Conservation (phyloP, 1,140 invertebrate species). For the Euborellia annulipes region DNA sequence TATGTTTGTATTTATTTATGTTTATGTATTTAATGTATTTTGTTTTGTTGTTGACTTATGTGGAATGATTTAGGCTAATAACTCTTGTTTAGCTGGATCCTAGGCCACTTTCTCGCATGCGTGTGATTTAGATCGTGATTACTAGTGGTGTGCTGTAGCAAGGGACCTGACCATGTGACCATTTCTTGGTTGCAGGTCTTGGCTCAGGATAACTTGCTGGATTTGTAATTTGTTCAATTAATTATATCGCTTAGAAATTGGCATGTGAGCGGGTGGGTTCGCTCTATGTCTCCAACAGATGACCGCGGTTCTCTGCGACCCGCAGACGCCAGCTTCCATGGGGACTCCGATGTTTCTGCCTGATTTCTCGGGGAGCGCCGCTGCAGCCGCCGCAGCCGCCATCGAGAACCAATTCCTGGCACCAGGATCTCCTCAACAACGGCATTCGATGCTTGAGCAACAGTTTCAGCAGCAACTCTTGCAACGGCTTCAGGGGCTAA, state of each 20-base stretch:
- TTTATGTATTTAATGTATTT: too few species aligned
- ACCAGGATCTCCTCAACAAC: slow-evolving; percentile 12
- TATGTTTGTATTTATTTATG: too few species aligned
- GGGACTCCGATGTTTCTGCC: slow-evolving; percentile 17
- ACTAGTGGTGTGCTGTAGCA: too few species aligned
- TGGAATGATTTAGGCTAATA: too few species aligned
- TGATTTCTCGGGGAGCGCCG: slow-evolving; percentile 17
- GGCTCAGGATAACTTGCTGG: slow-evolving; percentile 15
- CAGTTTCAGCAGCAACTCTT: slow-evolving; percentile 36
- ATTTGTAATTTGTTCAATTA: slow-evolving; percentile 4
- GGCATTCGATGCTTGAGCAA: slow-evolving; percentile 21
- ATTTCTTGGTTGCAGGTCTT: slow-evolving; percentile 18
- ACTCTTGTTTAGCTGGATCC: too few species aligned
- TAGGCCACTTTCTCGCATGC: too few species aligned
- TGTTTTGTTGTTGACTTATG: too few species aligned
- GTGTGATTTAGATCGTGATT: too few species aligned
- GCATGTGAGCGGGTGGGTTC: too few species aligned
- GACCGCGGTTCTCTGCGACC: slow-evolving; percentile 15
- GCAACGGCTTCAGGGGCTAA: slow-evolving; percentile 36
- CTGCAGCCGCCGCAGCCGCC: slow-evolving; percentile 13
- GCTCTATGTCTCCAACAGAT: slow-evolving; percentile 1
- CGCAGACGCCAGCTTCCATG: slow-evolving; percentile 16
- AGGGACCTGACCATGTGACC: neutral
- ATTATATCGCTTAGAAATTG: too few species aligned
- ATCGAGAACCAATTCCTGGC: slow-evolving; percentile 11